phyloP scores from a whole-genome alignment of 1,140 invertebrate species.

The Drosophila pachea region DNA sequence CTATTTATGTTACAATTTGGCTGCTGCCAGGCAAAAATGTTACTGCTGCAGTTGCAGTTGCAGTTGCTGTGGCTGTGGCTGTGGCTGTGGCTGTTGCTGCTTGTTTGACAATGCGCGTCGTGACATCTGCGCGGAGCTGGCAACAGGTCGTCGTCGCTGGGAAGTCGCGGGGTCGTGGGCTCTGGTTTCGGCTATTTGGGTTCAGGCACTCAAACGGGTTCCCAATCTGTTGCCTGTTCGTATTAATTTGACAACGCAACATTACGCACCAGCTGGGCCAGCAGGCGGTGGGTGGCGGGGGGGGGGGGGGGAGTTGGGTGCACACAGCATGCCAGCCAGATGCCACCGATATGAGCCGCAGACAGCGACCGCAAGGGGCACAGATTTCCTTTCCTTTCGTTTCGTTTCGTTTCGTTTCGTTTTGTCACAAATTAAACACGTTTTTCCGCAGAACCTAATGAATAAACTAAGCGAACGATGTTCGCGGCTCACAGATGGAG shows the following conservation, averaged over 20 bases:
- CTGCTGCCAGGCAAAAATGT: constrained; percentile 73
- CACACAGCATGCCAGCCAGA: constrained; percentile 7
- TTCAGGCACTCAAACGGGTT: constrained; percentile 18
- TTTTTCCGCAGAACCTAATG: constrained; percentile 78
- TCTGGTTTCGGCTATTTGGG: constrained; percentile 14
- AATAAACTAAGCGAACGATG: constrained; percentile 66
- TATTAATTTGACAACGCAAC: constrained; percentile 58
- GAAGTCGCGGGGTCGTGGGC: background rate
- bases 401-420: constrained; percentile 47
- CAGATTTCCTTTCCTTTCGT: constrained; percentile 41
- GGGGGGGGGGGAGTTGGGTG: too few relatives aligned
- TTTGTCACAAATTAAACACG: constrained; percentile 79
- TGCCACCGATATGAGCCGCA: constrained; percentile 40
- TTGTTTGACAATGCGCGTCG: constrained; percentile 78
- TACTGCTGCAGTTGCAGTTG: constrained; percentile 53
- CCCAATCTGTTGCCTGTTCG: constrained; percentile 31
- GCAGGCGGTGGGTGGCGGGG: too few relatives aligned
- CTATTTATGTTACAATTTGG: constrained; percentile 77
- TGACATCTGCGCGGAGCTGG: constrained; percentile 69
- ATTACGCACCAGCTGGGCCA: constrained; percentile 40
- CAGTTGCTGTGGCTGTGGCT: constrained; percentile 30
- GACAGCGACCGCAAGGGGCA: constrained; percentile 5
- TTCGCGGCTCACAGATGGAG: constrained; percentile 15
- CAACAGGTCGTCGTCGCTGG: constrained; percentile 37
- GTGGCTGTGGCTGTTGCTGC: constrained; percentile 41